Evolutionary conservation across 2,797 vertebrate species (phyloP).

Genomic region (Mallotus villosus): DNA sequence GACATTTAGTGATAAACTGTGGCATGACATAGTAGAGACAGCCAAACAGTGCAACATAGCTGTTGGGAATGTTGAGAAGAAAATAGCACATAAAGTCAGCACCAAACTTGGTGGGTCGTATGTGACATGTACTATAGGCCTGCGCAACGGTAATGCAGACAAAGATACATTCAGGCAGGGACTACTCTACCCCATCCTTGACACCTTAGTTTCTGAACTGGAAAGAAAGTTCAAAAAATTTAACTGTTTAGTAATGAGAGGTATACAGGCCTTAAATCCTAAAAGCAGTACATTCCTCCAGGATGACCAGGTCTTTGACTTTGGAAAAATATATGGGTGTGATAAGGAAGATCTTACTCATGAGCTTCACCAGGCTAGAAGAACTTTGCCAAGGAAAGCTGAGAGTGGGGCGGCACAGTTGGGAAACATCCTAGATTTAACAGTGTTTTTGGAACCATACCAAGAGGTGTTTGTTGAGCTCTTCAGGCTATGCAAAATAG

Average conservation of each 20-base stretch:
- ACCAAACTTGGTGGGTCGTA: not conserved
- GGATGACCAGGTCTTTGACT: slow-evolving; percentile 13
- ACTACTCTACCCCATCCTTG: slow-evolving; percentile 19
- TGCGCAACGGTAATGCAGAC: slow-evolving; percentile 13
- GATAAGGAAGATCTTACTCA: slow-evolving; percentile 19
- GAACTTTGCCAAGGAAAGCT: slow-evolving; percentile 14
- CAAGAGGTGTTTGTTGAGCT: slow-evolving; percentile 24
- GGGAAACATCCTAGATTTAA: slow-evolving; percentile 1
- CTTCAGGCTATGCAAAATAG: slow-evolving; percentile 19
- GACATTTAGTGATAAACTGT: slow-evolving; percentile 11
- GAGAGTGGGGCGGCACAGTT: slow-evolving; percentile 11
- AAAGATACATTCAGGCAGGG: slow-evolving; percentile 14
- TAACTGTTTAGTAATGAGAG: slow-evolving; percentile 23
- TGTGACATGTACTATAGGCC: slow-evolving; percentile 15
- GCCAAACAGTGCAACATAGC: slow-evolving; percentile 16
- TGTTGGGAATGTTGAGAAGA: slow-evolving; percentile 8
- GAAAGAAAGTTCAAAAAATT: slow-evolving; percentile 12
- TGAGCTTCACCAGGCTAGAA: slow-evolving; percentile 17
- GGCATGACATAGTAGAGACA: slow-evolving; percentile 19
- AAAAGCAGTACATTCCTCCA: slow-evolving; percentile 20
- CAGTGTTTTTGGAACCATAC: slow-evolving; percentile 24
- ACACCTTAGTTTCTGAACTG: slow-evolving; percentile 16
- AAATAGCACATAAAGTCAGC: slow-evolving; percentile 4
- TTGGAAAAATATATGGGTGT: slow-evolving; percentile 7
- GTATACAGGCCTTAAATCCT: slow-evolving; percentile 15